Evolutionary conservation across 2,888 invertebrate genomes (phyloP), one percentile per base, ranked within the genome.

Genomic region (Netelia fuscicornis): DNA sequence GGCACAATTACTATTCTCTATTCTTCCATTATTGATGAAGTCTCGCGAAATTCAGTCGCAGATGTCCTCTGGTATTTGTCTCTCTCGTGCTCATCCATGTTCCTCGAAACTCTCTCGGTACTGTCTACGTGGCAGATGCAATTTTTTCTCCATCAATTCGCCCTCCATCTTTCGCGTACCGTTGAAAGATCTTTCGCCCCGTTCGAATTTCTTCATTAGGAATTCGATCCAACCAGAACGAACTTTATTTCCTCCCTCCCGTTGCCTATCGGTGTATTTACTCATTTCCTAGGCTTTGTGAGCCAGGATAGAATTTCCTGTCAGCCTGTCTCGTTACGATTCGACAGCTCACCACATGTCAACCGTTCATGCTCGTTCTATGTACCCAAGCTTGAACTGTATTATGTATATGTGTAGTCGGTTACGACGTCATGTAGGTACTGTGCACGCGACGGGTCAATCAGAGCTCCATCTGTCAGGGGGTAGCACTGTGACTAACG

Each of bases 381-480:
- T 65, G 83, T 62, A 62, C 62, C 23, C 48, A 30, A 62, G 65
- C 30, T 76, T 37, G n/a, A 42, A 30, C 64, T 60, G 17, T 30
- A 72, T 84, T 77, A 76, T 72, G 60, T 60, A 67, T 60, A 37
- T 78, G 11, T 67, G 20, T 20, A 42, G 44, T 25, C 17, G 44
- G 56, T 25, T 75, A 75, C 20, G 52, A 42, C 56, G 68, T 65
- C 42, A 52, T 42, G 42, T 1, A 20, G 20, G 20, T 44, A 42
- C n/a, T n/a, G 54, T 62, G 71, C 75, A 83, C 67, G 48, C 81
- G 82, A 86, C 86, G 83, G 85, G 86, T 88, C 88, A 88, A 89
- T 89, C 87, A 88, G 74, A 78, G 81, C 82, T 81, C 71, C 88
- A 89, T 89, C 89, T 89, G 89, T 87, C 87, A 82, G 77, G 72